Base-by-base conservation (phyloP, 2,113 vertebrate species). In the Lynx canadensis region DNA sequence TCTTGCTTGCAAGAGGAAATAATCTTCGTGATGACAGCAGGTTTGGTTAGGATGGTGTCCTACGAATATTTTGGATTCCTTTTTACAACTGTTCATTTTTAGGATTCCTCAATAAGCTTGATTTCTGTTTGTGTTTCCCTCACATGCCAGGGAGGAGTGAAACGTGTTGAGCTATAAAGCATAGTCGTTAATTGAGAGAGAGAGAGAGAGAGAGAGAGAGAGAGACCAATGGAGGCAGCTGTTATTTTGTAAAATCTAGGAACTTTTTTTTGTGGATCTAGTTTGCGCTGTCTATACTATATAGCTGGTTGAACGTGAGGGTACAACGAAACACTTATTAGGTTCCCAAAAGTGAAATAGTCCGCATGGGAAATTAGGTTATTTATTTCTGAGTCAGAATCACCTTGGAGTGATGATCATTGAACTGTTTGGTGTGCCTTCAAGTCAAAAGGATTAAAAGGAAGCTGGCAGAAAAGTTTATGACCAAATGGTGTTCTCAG, bases 381-480 rank as follows among this genome's bases (percentile, higher is more conserved):
- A 50, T 94, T 86, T 93, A 50, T 94, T 92, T 90, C 45, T 68
- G 52, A 85, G 33, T 87, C 84, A 79, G 36, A 89, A 66, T 73
- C 36, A 45, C 38, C 13, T 38, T 92, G 36, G 45, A 76, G 55
- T 55, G 10, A 74, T 52, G 41, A 60, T 74, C 52, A 7, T 9
- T 27, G 36, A 86, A n/a, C 27, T 36, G 21, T 68, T 88, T 50
- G 19, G 2, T 94, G 25, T 71, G 41, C 45, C 48, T 94, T 93
- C 31, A 83, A 79, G 27, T 95, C 45, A 93, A 82, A 87, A 48
- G 68, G 60, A 93, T 91, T 84, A 60, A 95, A 92, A 96, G 90
- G 78, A 95, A 96, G 48, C 68, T 86, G 50, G 78, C 50, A 65
- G 18, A 87, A 45, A 68, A 41, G n/a, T 76, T 55, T 66, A 29